Evolutionary conservation across 1,140 invertebrate species (phyloP).

Genomic region (Triops cancriformis): DNA sequence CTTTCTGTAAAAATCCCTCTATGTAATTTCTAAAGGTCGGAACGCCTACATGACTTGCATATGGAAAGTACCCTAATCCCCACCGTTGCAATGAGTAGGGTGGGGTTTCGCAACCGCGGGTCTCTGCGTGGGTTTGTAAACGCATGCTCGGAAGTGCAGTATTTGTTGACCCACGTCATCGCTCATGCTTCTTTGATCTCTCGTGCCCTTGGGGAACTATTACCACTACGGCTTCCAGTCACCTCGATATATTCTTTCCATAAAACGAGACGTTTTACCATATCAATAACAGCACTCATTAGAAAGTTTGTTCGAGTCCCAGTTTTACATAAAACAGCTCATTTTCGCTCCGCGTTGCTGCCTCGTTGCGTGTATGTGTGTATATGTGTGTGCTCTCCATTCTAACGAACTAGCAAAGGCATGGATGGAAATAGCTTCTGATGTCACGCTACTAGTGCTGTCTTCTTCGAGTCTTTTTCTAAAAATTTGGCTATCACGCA

Average conservation of each 20-base stretch:
- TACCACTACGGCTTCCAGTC: too few relatives aligned
- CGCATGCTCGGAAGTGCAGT: constrained; percentile 1
- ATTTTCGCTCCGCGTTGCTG: background rate
- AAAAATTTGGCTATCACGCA: constrained; percentile 4
- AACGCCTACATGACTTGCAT: background rate
- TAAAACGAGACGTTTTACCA: background rate
- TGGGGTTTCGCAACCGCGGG: background rate
- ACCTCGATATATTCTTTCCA: too few relatives aligned
- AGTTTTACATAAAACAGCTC: background rate
- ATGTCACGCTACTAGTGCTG: constrained; percentile 5
- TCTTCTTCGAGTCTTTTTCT: background rate
- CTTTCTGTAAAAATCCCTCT: background rate
- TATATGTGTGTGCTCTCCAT: background rate
- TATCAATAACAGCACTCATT: background rate
- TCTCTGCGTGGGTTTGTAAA: background rate
- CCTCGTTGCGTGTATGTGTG: background rate
- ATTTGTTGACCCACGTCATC: constrained; percentile 13
- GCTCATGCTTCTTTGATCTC: constrained; percentile 6
- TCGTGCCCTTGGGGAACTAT: background rate
- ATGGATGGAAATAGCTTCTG: constrained; percentile 1
- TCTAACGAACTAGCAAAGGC: background rate
- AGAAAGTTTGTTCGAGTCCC: background rate
- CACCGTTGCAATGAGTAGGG: background rate
- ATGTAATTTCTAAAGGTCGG: background rate
- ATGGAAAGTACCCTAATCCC: too few relatives aligned